Base-by-base conservation (phyloP, 1,140 invertebrate species). In the Microplitis demolitor region DNA sequence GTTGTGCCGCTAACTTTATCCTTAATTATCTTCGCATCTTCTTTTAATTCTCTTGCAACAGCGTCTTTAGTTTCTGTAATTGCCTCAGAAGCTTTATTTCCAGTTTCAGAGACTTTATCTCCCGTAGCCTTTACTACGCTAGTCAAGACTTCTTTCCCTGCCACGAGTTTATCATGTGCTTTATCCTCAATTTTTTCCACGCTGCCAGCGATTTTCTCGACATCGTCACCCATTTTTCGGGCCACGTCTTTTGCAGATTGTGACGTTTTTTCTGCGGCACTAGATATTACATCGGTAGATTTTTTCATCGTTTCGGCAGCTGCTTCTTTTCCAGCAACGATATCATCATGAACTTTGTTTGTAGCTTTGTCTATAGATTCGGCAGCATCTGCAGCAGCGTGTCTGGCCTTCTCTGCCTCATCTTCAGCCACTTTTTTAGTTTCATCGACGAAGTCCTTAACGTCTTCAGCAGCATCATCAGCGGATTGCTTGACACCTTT, bases 401-500 rank as follows among this genome's bases (percentile, higher is more conserved):
- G 66, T 4, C 74, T 75, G 0, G 74, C 61, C 1, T 63, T 71
- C 5, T 77, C 71, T 53, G 72, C 58, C 34, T 76, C 60, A 8
- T 39, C 37, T 39, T 39, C 37, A 0, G 37, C 37, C 9, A 2
- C 37, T 6, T 39, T 5, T 5, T 77, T 71, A 9, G 70, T 74
- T 14, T 73, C 75, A 58, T 76, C 62, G 8, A 72, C 50, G 34
- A 76, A 76, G 8, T 64, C 68, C 31, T 72, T 70, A 8, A 71
- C 70, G 8, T 75, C 71, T 11, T 75, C 66, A n/a, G 51, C 14
- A 39, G 69, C 69, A 71, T 76, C 67, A 56, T 69, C 70, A 0
- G 61, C 72, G 14, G 61, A 58, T 58, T 84, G 60, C 35, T 39
- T 39, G 3, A 39, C 37, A 16, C 78, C 75, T 58, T 80, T 82